phyloP scores from a whole-genome alignment of 2,888 invertebrate species.

The Standfussiana lucernea region DNA sequence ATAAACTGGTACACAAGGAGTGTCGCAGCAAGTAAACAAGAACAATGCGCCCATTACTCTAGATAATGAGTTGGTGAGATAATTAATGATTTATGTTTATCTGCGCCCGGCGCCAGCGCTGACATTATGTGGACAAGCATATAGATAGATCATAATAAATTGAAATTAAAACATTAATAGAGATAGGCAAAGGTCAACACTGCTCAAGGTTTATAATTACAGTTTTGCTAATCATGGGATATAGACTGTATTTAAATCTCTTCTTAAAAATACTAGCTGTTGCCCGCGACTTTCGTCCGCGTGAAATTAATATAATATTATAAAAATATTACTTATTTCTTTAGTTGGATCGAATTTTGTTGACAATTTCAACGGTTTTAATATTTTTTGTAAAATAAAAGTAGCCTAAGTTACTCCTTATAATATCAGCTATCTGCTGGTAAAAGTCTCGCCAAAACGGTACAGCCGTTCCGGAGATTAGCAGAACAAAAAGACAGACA shows the following conservation, averaged over 20 bases:
- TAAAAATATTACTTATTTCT: too few relatives aligned
- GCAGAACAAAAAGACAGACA: too few relatives aligned
- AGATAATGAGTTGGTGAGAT: constrained; percentile 29
- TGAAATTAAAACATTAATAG: constrained; percentile 4
- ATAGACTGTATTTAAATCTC: background rate
- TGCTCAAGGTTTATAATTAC: background rate
- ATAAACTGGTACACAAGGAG: background rate
- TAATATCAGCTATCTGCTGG: too few relatives aligned
- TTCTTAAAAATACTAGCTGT: constrained; percentile 12
- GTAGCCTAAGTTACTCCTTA: too few relatives aligned
- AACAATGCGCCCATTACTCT: constrained; percentile 54
- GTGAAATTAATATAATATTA: too few relatives aligned
- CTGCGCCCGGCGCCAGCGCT: too few relatives aligned
- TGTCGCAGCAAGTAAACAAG: constrained; percentile 38
- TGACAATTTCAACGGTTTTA: too few relatives aligned
- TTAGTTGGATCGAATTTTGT: too few relatives aligned
- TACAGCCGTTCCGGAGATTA: too few relatives aligned
- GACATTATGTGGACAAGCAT: background rate
- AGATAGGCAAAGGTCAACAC: background rate
- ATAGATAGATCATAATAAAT: constrained; percentile 6
- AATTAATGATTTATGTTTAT: constrained; percentile 43
- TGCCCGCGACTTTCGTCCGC: too few relatives aligned
- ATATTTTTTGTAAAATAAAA: too few relatives aligned
- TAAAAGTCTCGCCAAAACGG: too few relatives aligned
- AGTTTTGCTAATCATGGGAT: background rate